Percentiles rank a stretch among this genome's conserved stretches.
phyloP scores from a whole-genome alignment of 2,113 vertebrate species.

The Scolopax mira region DNA sequence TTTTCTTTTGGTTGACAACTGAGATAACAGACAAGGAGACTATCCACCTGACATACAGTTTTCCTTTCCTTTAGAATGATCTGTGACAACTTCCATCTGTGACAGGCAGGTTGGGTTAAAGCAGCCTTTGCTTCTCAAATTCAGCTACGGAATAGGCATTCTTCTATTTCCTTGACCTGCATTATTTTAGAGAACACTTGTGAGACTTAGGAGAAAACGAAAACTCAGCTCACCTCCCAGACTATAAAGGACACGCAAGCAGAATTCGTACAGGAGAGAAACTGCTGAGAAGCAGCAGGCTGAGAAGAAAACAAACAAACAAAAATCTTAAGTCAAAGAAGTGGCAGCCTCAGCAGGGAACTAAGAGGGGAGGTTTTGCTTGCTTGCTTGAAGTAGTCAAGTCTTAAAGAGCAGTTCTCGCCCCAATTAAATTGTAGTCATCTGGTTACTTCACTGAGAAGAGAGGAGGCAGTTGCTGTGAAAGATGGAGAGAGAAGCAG shows the following conservation, averaged over 20 bases:
- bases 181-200: slow-evolving; percentile 7
- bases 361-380: background rate
- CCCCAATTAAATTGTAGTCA: slow-evolving; percentile 34
- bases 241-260: background rate
- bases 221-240: background rate
- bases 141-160: background rate
- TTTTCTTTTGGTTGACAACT: slow-evolving; percentile 16
- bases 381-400: background rate
- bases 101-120: background rate
- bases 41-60: background rate
- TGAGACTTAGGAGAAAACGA: background rate
- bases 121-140: background rate
- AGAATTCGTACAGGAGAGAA: background rate
- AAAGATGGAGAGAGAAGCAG: background rate
- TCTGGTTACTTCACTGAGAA: background rate
- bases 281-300: background rate
- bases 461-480: background rate
- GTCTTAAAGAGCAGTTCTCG: background rate
- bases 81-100: background rate
- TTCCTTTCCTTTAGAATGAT: slow-evolving; percentile 6
- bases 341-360: background rate
- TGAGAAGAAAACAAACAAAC: slow-evolving; percentile 3
- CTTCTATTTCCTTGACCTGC: slow-evolving; percentile 16
- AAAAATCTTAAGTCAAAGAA: background rate
- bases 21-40: slow-evolving; percentile 5